Base-by-base conservation (phyloP, 2,888 invertebrate species). In the Lasius fuliginosus region DNA sequence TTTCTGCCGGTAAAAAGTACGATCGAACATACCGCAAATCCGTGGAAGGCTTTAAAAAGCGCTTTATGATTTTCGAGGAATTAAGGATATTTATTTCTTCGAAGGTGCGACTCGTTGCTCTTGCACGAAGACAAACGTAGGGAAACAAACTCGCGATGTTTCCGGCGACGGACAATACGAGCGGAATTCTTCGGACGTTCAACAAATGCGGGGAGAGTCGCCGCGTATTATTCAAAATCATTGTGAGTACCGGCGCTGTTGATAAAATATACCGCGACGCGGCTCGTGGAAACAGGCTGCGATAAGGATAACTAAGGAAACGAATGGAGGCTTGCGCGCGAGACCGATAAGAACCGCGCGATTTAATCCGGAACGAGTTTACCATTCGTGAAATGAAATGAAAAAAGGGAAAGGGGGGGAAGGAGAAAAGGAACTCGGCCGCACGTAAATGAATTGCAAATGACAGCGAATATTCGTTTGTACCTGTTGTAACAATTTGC, bases 161-260 rank as follows among this genome's bases (percentile, higher is more conserved):
- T 92, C 84, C 86, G 46, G 56, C 46, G 84, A 69, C 81, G 92
- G 90, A 94, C 94, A 94, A 94, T 94, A 92, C 90, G 71, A 87
- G 83, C 87, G 92, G 92, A 93, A 94, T 94, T 94, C 94, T 92
- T 93, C 86, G 86, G 85, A 88, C 86, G 85, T 90, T 88, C 92
- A 94, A 94, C 94, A 94, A 93, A 93, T 91, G 88, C 84, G 82
- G 86, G 83, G 85, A 58, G 79, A 73, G 56, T 83, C 65, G 58
- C 69, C 75, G 85, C 87, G 89, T 91, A 92, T 91, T 88, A 90
- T 92, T 92, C 84, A 88, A 91, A 92, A 90, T 90, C 88, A 88
- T 89, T 81, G 90, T 88, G 82, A 79, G 67, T 82, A 81, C 82
- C 75, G 87, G 65, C 74, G 83, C 85, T 92, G 92, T 93, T 93